These are phyloP conservation scores for Ianthella basta DNA, from an alignment of 37 sponge, comb jelly and placozoan species.

Conservation along the genomic window DNA sequence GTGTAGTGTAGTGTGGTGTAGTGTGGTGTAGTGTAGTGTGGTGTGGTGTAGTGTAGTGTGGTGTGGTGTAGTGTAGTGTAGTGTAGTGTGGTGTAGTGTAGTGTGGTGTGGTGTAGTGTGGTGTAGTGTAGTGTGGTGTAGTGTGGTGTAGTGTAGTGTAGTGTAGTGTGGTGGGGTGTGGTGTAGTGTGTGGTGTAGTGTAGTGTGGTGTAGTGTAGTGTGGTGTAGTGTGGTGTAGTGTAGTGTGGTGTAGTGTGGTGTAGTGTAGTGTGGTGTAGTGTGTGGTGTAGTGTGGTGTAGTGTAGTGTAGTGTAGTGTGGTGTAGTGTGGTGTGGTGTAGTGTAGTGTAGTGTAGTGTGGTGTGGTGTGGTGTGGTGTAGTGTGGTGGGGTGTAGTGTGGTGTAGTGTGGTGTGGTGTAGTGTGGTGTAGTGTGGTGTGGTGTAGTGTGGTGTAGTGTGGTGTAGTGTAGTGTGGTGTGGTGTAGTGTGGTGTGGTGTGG, in stretches of 20 bases:
- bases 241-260: background rate
- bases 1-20: no score
- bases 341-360: background rate
- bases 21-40: background rate
- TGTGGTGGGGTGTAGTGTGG: background rate
- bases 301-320: background rate
- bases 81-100: background rate
- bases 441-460: background rate
- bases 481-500: no score
- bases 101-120: no score
- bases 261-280: no score
- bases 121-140: background rate
- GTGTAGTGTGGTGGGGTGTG: background rate
- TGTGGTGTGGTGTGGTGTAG: background rate
- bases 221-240: background rate
- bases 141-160: background rate
- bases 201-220: background rate
- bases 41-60: background rate
- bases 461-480: background rate
- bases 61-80: background rate
- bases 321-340: no score
- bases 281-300: background rate
- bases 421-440: background rate
- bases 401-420: background rate
- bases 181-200: no score